Evolutionary conservation across 2,113 vertebrate genomes (phyloP).

Genomic region (Thalassoma bifasciatum): DNA sequence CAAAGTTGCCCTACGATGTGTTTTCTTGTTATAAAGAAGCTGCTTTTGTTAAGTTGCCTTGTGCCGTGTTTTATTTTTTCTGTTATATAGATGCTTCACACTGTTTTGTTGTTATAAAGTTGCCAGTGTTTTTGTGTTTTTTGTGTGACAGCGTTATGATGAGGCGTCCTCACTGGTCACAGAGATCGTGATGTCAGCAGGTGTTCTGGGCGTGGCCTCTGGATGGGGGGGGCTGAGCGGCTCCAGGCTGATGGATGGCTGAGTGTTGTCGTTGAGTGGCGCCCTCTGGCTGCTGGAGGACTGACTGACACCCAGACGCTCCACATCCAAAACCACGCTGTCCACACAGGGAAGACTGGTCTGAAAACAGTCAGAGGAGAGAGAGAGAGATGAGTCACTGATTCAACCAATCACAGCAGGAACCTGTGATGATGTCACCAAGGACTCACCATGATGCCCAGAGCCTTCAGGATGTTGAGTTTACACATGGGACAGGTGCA

Average conservation of each 20-base stretch:
- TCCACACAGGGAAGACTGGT: conserved; percentile 92
- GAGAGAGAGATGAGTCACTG: not conserved
- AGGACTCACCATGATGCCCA: conserved; percentile 92
- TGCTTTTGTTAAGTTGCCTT: too few species aligned
- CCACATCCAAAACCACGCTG: conserved; percentile 91
- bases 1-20: too few species aligned
- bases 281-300: conserved; percentile 85
- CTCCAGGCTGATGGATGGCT: conserved; percentile 92
- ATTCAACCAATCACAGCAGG: not conserved
- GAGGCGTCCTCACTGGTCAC: conserved; percentile 91
- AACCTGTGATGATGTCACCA: not conserved
- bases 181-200: conserved; percentile 95
- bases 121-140: too few species aligned
- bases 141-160: not conserved
- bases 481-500: conserved; percentile 99
- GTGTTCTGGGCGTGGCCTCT: conserved; percentile 87
- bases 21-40: too few species aligned
- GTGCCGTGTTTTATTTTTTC: not conserved
- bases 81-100: not conserved
- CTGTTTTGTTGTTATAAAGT: too few species aligned
- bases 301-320: conserved; percentile 88
- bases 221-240: conserved; percentile 89
- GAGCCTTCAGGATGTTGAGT: conserved; percentile 97
- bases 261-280: conserved; percentile 83
- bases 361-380: conserved; percentile 70